A percentile compares a stretch with the other conserved stretches of the same genome.
These are phyloP conservation scores for Sceloporus undulatus DNA, from an alignment of 2,113 vertebrate genomes.

Conservation along the genomic window DNA sequence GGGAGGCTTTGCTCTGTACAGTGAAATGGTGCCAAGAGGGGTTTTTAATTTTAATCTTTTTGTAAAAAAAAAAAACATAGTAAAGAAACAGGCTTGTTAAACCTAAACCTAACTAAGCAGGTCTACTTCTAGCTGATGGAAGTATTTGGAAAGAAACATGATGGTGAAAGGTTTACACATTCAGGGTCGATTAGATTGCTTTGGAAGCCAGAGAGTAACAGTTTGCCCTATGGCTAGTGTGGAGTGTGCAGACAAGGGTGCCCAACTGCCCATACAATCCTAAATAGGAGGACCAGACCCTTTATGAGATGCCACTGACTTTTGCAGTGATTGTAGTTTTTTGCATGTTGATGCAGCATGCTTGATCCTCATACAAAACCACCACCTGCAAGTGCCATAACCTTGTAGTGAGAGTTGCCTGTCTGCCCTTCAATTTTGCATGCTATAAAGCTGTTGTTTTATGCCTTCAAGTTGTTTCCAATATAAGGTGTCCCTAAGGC, in stretches of 20 bases:
- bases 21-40: neutral
- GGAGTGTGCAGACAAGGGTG: neutral
- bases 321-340: neutral
- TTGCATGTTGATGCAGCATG: neutral
- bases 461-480: no score
- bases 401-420: neutral
- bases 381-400: neutral
- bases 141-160: neutral
- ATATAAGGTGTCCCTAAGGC: no score
- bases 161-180: neutral
- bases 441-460: neutral
- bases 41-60: neutral
- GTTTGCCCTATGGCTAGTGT: neutral
- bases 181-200: neutral
- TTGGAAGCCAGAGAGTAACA: neutral
- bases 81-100: no score
- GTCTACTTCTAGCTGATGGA: neutral
- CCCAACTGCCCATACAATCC: neutral
- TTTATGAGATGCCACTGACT: neutral
- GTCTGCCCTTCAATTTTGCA: neutral
- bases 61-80: no score
- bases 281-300: neutral
- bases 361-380: neutral
- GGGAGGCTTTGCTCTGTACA: neutral
- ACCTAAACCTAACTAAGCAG: neutral